A percentile compares a stretch with the other conserved stretches of the same genome.
These are phyloP conservation scores for Anoura caudifer DNA, from an alignment of 2,113 vertebrate genomes.

Conservation along the genomic window DNA sequence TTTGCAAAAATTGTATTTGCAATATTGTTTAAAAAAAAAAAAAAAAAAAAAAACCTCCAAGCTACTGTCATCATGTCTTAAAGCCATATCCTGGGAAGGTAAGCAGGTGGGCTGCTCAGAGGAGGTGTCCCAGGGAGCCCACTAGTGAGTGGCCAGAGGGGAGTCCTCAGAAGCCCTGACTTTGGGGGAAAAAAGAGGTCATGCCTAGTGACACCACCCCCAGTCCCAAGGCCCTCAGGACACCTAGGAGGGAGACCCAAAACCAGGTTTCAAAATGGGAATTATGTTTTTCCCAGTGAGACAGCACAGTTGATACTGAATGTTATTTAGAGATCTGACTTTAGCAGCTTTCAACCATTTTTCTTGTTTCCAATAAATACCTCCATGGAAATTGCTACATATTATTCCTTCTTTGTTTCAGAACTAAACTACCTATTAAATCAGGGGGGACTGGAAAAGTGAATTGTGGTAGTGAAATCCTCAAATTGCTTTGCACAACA, in stretches of 20 bases:
- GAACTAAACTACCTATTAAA: slow-evolving; percentile 2
- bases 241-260: background rate
- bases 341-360: background rate
- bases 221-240: too few relatives aligned
- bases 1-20: background rate
- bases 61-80: background rate
- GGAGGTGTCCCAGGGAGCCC: background rate
- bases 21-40: background rate
- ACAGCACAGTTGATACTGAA: background rate
- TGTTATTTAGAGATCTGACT: slow-evolving; percentile 29
- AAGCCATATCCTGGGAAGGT: background rate
- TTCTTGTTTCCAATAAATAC: slow-evolving; percentile 16
- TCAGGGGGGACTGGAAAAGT: background rate
- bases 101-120: background rate
- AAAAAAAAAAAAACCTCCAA: background rate
- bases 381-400: background rate
- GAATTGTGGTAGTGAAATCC: background rate
- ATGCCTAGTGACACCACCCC: background rate
- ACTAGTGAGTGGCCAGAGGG: too few relatives aligned
- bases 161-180: background rate
- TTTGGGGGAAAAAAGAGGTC: background rate
- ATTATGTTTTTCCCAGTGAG: background rate
- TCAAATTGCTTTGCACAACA: background rate
- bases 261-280: background rate
- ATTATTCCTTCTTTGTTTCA: slow-evolving; percentile 35